phyloP scores from a whole-genome alignment of 2,888 invertebrate genomes.

The Uropetala carovei region DNA sequence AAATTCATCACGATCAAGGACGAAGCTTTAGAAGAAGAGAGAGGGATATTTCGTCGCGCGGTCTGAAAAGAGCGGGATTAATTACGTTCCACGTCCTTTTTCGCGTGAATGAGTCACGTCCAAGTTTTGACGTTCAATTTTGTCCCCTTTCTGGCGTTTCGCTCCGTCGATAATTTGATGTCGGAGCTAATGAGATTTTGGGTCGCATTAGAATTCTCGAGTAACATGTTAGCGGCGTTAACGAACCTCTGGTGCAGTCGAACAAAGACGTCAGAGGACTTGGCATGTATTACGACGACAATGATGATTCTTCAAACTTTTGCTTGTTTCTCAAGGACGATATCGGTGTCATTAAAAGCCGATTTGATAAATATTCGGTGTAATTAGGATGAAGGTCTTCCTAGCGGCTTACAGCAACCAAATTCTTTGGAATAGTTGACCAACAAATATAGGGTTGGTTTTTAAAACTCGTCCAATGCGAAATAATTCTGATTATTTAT shows the following conservation, averaged over 20 bases:
- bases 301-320: not conserved
- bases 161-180: not conserved
- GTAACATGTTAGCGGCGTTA: no score
- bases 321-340: not conserved
- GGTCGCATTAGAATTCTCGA: not conserved
- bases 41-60: not conserved
- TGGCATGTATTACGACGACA: not conserved
- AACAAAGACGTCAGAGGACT: not conserved
- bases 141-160: not conserved
- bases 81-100: not conserved
- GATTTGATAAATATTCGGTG: no score
- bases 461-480: no score
- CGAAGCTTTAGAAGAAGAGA: not conserved
- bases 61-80: not conserved
- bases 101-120: not conserved
- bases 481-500: no score
- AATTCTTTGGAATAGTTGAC: no score
- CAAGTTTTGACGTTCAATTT: not conserved
- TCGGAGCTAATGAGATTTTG: not conserved
- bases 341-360: not conserved
- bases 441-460: no score
- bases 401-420: no score
- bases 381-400: no score
- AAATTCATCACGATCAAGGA: not conserved
- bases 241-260: not conserved